Percentiles rank a stretch among this genome's conserved stretches.
Evolutionary conservation across 2,797 vertebrate species (phyloP).

Genomic region (Cyprinodon diabolis): DNA sequence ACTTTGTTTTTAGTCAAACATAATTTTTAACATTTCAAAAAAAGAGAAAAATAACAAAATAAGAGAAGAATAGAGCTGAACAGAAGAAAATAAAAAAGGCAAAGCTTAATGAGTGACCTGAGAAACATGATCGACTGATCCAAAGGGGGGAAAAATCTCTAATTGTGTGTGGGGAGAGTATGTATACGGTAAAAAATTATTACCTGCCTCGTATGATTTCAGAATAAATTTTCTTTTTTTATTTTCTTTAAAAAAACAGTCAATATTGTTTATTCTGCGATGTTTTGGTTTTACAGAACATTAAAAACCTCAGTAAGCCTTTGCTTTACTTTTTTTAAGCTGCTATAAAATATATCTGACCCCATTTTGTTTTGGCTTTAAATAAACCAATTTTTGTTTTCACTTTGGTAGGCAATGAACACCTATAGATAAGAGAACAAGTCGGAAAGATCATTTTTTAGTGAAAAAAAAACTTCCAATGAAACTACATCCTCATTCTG

Average conservation of each 20-base stretch:
- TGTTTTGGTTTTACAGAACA: conserved; percentile 52
- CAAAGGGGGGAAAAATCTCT: conserved; percentile 25
- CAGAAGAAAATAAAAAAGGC: conserved; percentile 59
- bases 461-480: conserved; percentile 45
- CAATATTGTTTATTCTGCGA: conserved; percentile 39
- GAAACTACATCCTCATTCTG: conserved; percentile 46
- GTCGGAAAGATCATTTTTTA: conserved; percentile 54
- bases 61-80: conserved; percentile 61
- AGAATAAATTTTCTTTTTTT: conserved; percentile 49
- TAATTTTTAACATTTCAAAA: conserved; percentile 67
- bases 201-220: conserved; percentile 49
- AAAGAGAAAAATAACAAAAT: conserved; percentile 37
- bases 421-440: conserved; percentile 41
- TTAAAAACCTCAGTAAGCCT: conserved; percentile 53
- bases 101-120: conserved; percentile 74
- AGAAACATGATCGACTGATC: conserved; percentile 70
- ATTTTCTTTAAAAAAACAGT: conserved; percentile 38
- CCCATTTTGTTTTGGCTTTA: conserved; percentile 52
- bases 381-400: conserved; percentile 57
- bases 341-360: conserved; percentile 52
- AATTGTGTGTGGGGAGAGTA: conserved; percentile 38
- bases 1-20: conserved; percentile 76
- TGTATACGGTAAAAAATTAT: conserved; percentile 50
- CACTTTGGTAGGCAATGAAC: conserved; percentile 36
- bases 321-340: conserved; percentile 44